These are phyloP conservation scores for Megalurothrips usitatus DNA, from an alignment of 2,888 invertebrate species.

Conservation along the genomic window DNA sequence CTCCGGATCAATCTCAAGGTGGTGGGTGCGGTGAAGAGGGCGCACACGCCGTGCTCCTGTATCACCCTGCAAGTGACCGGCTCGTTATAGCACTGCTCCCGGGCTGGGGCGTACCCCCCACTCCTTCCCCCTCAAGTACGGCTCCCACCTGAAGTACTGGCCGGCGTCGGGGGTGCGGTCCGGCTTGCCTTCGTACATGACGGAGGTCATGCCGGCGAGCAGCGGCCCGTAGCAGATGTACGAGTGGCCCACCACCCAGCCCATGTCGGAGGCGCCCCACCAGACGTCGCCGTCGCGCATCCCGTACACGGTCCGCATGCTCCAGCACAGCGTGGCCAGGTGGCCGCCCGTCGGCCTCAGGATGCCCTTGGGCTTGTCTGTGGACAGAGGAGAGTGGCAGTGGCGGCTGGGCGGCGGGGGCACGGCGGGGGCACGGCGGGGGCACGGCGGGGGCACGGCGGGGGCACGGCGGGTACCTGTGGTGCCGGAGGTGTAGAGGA, in stretches of 20 bases:
- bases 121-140: too few species aligned
- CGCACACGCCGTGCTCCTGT: constrained; percentile 77
- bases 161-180: constrained; percentile 90
- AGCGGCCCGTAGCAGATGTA: constrained; percentile 92
- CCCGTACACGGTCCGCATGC: constrained; percentile 77
- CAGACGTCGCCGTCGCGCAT: constrained; percentile 72
- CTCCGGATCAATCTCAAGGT: constrained; percentile 80
- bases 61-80: constrained; percentile 60
- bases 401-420: too few species aligned
- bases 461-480: constrained; percentile 52
- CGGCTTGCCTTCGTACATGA: constrained; percentile 90
- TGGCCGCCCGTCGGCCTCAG: constrained; percentile 85
- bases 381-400: background rate
- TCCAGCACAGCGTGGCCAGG: constrained; percentile 78
- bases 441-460: constrained; percentile 32
- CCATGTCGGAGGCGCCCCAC: constrained; percentile 87
- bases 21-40: constrained; percentile 86
- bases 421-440: constrained; percentile 33
- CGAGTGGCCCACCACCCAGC: constrained; percentile 93
- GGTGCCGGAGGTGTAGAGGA: constrained; percentile 89
- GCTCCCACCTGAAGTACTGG: constrained; percentile 74
- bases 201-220: constrained; percentile 71
- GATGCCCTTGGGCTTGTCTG: constrained; percentile 70
- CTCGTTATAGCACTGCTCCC: too few species aligned
- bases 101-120: too few species aligned